These are phyloP conservation scores for Ameiurus melas DNA, from an alignment of 2,113 vertebrate genomes.

Conservation along the genomic window DNA sequence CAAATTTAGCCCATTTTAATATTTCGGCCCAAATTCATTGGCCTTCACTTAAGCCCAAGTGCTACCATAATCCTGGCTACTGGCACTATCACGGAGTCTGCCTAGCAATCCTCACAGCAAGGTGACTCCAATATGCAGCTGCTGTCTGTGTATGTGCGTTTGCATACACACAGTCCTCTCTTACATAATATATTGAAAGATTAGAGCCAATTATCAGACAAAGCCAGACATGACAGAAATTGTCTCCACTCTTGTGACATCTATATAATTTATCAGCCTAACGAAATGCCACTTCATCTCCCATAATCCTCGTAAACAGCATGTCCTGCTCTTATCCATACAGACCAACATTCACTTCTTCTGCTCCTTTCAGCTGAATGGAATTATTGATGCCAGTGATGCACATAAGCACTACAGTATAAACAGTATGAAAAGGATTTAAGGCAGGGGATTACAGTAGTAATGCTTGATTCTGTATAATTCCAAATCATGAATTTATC, in stretches of 20 bases:
- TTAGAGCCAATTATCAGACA: background rate
- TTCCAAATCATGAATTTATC: background rate
- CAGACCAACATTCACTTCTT: background rate
- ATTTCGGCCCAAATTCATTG: too few relatives aligned
- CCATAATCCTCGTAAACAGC: background rate
- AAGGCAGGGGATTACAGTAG: background rate
- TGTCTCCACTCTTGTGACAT: background rate
- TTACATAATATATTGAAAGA: background rate
- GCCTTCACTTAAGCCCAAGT: too few relatives aligned
- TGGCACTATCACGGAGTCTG: background rate
- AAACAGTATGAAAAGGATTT: background rate
- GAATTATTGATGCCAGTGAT: background rate
- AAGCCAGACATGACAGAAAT: slow-evolving; percentile 4
- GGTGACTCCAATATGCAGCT: slow-evolving; percentile 58
- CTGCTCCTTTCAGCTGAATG: background rate
- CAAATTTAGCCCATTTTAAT: too few relatives aligned
- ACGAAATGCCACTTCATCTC: background rate
- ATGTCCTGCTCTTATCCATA: background rate
- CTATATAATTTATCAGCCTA: background rate
- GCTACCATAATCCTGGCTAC: background rate
- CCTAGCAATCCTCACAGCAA: slow-evolving; percentile 10
- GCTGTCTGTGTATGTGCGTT: slow-evolving; percentile 44
- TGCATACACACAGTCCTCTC: background rate
- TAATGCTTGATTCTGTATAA: background rate
- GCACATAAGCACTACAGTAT: background rate